Evolutionary conservation across 1,140 invertebrate genomes (phyloP), one percentile per base, ranked within the genome.

Genomic region (Chymomyza costata): DNA sequence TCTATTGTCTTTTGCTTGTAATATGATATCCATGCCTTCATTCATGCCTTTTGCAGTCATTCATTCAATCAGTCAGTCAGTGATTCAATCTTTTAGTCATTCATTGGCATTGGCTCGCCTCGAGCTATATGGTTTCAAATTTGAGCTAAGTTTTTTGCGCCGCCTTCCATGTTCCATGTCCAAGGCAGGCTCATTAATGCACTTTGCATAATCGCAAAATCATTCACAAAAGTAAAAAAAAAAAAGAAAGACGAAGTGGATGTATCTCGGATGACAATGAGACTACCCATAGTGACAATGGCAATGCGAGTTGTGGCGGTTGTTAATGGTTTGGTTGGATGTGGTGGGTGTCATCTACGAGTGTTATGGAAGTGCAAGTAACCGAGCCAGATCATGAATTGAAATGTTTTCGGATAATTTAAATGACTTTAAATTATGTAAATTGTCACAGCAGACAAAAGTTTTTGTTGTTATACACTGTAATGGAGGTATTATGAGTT

Each of bases 341-440:
- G 50, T 54, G 54, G 18, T 54, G 65, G 56, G 55, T 59, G 60
- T 50, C 8, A 13, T n/a, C 13, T 34, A n/a, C n/a, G n/a, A n/a
- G n/a, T n/a, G n/a, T n/a, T n/a, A 8, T 34, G n/a, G 8, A 14
- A 10, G 32, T 14, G 32, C 51, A 63, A 30, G 39, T 47, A 45
- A 48, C 51, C 48, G 41, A 35, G 43, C 13, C 35, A 44, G 50
- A 40, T 19, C 43, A 38, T 51, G 67, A 81, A 80, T 80, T 80
- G 74, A 80, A 80, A 80, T 80, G 73, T 80, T 80, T 80, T 80
- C 73, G 64, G 74, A 80, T 80, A 80, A 80, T 80, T 80, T 80
- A 73, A 80, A 80, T 83, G 65, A 78, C 80, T 80, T 50, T 71
- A 81, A 83, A 81, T 83, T 83, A 83, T 83, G 81, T 83, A 83